Percentiles rank a stretch among this genome's conserved stretches.
Conservation (phyloP, 1,140 invertebrate genomes). For the Drosophila bocki region DNA sequence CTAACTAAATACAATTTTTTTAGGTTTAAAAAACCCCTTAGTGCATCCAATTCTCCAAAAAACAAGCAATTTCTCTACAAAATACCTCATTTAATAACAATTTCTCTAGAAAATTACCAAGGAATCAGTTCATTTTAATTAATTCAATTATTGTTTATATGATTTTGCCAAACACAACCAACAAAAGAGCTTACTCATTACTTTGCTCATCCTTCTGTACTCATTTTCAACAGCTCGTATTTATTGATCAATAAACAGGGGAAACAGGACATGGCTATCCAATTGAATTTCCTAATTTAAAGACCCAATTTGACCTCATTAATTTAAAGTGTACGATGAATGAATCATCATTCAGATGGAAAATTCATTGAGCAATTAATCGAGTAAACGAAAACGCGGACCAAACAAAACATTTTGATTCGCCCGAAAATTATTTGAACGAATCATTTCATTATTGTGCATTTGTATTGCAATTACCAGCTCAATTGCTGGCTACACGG, state of each 20-base stretch:
- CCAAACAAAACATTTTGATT: conserved; percentile 49
- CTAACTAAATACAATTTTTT: no score
- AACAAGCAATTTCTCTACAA: not conserved
- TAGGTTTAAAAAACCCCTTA: not conserved
- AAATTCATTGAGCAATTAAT: conserved; percentile 56
- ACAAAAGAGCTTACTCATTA: not conserved
- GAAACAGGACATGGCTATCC: conserved; percentile 3
- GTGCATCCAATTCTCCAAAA: not conserved
- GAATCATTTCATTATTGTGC: conserved; percentile 52
- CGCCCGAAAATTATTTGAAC: conserved; percentile 47
- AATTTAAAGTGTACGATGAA: conserved; percentile 23
- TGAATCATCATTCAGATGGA: conserved; percentile 30
- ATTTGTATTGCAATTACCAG: conserved; percentile 57
- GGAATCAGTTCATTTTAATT: not conserved
- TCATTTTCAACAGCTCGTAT: not conserved
- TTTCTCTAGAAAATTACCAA: not conserved
- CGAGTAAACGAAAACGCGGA: conserved; percentile 26
- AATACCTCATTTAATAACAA: not conserved
- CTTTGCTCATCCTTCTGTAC: not conserved
- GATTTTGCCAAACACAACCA: not conserved
- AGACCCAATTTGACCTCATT: conserved; percentile 18
- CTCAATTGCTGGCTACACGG: conserved; percentile 27
- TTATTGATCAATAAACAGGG: conserved; percentile 10
- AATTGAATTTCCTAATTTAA: conserved; percentile 22
- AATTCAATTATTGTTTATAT: not conserved